These are phyloP conservation scores for Cerastis leucographa DNA, from an alignment of 2,888 invertebrate species.

Conservation along the genomic window DNA sequence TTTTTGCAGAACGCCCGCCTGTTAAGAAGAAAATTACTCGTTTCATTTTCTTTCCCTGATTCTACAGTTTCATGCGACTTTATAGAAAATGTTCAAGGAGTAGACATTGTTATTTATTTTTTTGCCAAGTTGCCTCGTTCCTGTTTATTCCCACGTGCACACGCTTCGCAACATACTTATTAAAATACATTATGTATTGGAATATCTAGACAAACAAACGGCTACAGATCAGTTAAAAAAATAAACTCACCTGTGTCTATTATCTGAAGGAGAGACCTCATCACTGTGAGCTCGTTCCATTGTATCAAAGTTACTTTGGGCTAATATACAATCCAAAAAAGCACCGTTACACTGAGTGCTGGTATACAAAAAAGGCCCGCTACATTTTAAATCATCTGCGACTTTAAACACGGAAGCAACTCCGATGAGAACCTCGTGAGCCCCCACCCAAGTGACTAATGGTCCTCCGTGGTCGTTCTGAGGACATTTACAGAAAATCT, in stretches of 20 bases:
- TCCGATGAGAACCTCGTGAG: conserved; percentile 73
- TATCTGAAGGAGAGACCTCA: background rate
- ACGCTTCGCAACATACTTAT: background rate
- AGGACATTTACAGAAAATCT: background rate
- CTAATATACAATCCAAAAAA: conserved; percentile 75
- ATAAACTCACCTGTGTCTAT: conserved; percentile 27
- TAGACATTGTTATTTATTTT: background rate
- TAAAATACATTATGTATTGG: background rate
- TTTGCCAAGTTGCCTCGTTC: background rate
- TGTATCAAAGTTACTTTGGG: background rate
- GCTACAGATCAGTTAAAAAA: background rate
- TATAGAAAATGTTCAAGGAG: background rate
- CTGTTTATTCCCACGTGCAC: background rate
- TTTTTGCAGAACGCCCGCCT: conserved; percentile 35
- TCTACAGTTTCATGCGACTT: background rate
- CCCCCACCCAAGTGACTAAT: conserved; percentile 74
- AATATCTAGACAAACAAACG: no score
- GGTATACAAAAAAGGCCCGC: conserved; percentile 77
- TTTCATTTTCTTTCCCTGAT: background rate
- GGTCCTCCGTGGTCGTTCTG: conserved; percentile 83
- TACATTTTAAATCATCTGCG: conserved; percentile 59
- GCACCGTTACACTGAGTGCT: conserved; percentile 76
- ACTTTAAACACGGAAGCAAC: conserved; percentile 78
- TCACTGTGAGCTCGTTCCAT: background rate
- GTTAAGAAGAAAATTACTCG: background rate